Conservation (phyloP, 2,113 vertebrate species). For the rabbit (Oryctolagus cuniculus) region mOryCun1.1 NC_091436.1:123624001-123624500, state of each 20-base stretch:
- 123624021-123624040: neutral
- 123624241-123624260: neutral
- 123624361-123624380: conserved; percentile 2
- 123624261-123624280: neutral
- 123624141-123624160: neutral
- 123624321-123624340: neutral
- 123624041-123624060: neutral
- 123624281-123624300: neutral
- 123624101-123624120: neutral
- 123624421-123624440: neutral
- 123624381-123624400: conserved; percentile 25
- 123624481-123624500: neutral
- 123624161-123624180: neutral
- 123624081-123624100: conserved; percentile 3
- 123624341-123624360: neutral
- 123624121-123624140: neutral
- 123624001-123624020: neutral
- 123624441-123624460: conserved; percentile 33
- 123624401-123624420: conserved; percentile 8
- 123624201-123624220: neutral
- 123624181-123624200: neutral
- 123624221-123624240: neutral
- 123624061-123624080: neutral
- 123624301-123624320: neutral
- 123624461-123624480: neutral